Percentiles rank a stretch among this genome's conserved stretches.
Evolutionary conservation across 53 echinoderm and acorn worm species (phyloP).

Genomic region (Zoroaster sp.): DNA sequence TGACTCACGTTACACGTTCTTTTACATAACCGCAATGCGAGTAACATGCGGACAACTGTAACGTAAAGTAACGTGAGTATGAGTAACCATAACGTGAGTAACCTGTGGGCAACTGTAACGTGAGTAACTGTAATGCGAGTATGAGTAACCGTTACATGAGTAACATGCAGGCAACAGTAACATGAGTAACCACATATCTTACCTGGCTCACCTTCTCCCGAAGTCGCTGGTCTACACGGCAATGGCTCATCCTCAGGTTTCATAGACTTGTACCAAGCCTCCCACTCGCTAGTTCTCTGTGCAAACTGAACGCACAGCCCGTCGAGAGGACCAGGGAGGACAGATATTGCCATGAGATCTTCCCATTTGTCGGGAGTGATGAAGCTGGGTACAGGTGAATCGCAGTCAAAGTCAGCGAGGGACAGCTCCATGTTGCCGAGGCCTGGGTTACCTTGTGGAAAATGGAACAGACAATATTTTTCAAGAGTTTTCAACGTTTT

Average conservation of each 20-base stretch:
- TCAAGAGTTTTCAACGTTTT: no score
- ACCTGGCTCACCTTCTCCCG: conserved; percentile 18
- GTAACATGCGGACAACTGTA: no score
- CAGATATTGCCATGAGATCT: conserved; percentile 90
- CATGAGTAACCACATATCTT: neutral
- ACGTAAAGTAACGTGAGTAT: no score
- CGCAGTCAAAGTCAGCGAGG: conserved; percentile 89
- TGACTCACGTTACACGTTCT: no score
- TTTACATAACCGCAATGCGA: no score
- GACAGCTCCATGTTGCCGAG: conserved; percentile 95
- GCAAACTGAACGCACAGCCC: conserved; percentile 91
- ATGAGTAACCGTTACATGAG: no score
- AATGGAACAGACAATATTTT: neutral
- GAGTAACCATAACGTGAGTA: no score
- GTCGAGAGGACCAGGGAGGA: conserved; percentile 92
- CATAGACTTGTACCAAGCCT: conserved; percentile 77
- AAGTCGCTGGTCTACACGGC: conserved; percentile 65
- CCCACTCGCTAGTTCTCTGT: conserved; percentile 76
- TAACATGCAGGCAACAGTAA: neutral
- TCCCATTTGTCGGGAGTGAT: conserved; percentile 89
- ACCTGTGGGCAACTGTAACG: no score
- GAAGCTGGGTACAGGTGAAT: conserved; percentile 73
- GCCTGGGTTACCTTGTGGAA: conserved; percentile 87
- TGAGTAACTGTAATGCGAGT: no score
- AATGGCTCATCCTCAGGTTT: conserved; percentile 78